phyloP scores from a whole-genome alignment of 2,113 vertebrate genomes.

The Empidonax traillii region DNA sequence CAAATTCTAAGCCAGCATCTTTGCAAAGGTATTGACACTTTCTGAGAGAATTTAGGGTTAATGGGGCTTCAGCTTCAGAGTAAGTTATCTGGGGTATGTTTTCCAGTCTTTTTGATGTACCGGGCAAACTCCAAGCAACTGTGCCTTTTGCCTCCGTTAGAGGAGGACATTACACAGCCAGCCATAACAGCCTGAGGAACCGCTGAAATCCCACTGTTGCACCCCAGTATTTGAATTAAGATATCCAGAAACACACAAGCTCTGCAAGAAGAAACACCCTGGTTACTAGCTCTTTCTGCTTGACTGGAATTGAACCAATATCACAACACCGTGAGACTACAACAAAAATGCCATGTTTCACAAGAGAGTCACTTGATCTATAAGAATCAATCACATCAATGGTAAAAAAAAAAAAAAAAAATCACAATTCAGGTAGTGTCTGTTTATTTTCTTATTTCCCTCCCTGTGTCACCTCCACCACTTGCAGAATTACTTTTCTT shows the following conservation, averaged over 20 bases:
- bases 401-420: not conserved
- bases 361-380: not conserved
- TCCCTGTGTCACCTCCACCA: accelerated
- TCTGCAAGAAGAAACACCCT: not conserved
- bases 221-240: not conserved
- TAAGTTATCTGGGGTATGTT: not conserved
- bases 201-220: not conserved
- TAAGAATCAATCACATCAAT: not conserved
- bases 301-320: not conserved
- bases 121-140: not conserved
- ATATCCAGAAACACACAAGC: accelerated
- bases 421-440: not conserved
- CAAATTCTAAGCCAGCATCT: not conserved
- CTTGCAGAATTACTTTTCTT: not conserved
- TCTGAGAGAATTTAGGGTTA: not conserved
- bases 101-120: not conserved
- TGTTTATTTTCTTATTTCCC: not conserved
- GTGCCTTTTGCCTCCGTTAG: not conserved
- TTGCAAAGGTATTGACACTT: not conserved
- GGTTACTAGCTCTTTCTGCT: not conserved
- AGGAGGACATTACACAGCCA: not conserved
- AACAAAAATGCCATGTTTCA: not conserved
- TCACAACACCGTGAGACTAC: not conserved
- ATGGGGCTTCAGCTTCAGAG: not conserved
- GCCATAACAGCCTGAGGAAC: not conserved